Evolutionary conservation across 2,797 vertebrate genomes (phyloP).

Genomic region (Psittacula derbiana): DNA sequence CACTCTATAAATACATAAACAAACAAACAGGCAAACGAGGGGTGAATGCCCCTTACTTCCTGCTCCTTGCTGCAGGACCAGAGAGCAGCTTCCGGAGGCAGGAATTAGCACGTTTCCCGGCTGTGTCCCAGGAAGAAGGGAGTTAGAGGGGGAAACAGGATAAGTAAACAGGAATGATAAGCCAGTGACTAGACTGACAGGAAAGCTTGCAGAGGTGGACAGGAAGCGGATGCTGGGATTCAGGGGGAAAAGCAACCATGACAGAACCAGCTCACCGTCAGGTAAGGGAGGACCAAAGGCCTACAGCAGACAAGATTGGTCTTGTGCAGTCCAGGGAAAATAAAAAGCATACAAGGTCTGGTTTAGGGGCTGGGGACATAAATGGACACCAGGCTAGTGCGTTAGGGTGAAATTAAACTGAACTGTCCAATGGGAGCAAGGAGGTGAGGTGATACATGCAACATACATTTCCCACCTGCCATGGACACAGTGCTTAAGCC

Average conservation of each 20-base stretch:
- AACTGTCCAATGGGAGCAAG: neutral
- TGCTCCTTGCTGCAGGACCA: neutral
- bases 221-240: neutral
- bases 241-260: neutral
- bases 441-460: neutral
- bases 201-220: neutral
- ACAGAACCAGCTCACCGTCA: neutral
- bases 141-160: neutral
- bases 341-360: neutral
- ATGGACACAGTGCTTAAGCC: neutral
- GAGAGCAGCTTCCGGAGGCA: neutral
- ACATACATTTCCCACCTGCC: neutral
- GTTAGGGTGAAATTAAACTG: neutral
- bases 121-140: neutral
- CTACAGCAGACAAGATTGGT: neutral
- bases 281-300: neutral
- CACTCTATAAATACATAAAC: conserved; percentile 8
- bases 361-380: neutral
- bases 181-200: neutral
- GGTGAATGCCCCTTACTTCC: neutral
- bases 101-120: neutral
- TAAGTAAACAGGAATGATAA: neutral
- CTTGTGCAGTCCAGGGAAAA: neutral
- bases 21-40: neutral
- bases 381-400: neutral